Conservation (phyloP, 2,113 vertebrate genomes). For the Chaetodon trifascialis region DNA sequence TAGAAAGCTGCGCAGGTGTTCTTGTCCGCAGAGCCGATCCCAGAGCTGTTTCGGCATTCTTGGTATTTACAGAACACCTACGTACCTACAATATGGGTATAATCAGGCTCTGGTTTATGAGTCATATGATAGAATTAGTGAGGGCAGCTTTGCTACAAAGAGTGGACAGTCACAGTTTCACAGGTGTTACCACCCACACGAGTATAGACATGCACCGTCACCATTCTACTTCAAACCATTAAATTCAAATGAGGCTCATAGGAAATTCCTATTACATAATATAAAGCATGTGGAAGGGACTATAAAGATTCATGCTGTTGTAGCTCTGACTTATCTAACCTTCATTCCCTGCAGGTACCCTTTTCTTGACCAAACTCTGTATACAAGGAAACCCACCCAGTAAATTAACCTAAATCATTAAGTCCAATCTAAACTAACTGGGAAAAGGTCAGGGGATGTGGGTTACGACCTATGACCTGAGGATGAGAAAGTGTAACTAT, state of each 20-base stretch:
- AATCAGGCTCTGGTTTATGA: constrained; percentile 58
- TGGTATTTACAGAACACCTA: constrained; percentile 65
- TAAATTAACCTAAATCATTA: constrained; percentile 51
- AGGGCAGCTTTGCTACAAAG: constrained; percentile 33
- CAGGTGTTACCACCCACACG: constrained; percentile 49
- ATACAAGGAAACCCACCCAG: constrained; percentile 35
- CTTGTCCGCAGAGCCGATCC: constrained; percentile 57
- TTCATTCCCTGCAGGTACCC: constrained; percentile 5
- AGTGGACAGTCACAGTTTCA: constrained; percentile 51
- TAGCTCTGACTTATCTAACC: constrained; percentile 14
- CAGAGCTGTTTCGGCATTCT: constrained; percentile 55
- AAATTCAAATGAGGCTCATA: constrained; percentile 42
- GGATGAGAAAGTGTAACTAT: constrained; percentile 94
- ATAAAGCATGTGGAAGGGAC: constrained; percentile 21
- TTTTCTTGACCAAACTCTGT: neutral
- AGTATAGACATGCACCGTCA: constrained; percentile 37
- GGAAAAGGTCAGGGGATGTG: constrained; percentile 87
- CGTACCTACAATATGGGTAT: constrained; percentile 33
- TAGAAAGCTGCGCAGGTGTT: constrained; percentile 80
- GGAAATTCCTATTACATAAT: constrained; percentile 59
- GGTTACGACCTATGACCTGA: constrained; percentile 92
- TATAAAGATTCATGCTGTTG: constrained; percentile 20
- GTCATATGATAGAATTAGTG: constrained; percentile 60
- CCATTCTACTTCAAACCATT: constrained; percentile 55
- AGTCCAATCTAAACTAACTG: constrained; percentile 69